phyloP scores from a whole-genome alignment of 2,113 vertebrate species.

The Mugil cephalus region DNA sequence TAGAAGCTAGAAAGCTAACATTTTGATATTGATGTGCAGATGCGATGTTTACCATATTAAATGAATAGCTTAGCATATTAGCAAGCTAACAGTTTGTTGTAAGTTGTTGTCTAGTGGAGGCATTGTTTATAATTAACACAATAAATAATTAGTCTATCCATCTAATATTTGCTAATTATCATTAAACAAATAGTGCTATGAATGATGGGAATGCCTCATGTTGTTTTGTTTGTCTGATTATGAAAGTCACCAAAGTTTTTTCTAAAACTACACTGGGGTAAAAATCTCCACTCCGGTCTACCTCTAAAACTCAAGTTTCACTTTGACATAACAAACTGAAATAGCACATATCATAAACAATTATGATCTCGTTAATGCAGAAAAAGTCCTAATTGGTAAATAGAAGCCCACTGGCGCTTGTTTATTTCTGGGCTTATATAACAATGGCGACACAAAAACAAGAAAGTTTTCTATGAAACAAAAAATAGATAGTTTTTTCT shows the following conservation, averaged over 20 bases:
- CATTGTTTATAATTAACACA: too few relatives aligned
- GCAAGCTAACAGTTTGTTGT: background rate
- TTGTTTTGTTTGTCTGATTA: too few relatives aligned
- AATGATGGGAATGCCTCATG: background rate
- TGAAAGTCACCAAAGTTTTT: too few relatives aligned
- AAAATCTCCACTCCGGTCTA: too few relatives aligned
- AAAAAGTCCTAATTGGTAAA: conserved; percentile 27
- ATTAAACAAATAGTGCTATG: background rate
- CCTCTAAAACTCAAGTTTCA: background rate
- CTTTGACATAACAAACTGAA: background rate
- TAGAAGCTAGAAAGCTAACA: background rate
- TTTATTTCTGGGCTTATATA: conserved; percentile 28
- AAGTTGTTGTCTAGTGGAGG: too few relatives aligned
- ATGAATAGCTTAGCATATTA: background rate
- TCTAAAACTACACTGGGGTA: too few relatives aligned
- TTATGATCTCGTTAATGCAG: conserved; percentile 31
- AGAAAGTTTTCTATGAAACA: conserved; percentile 31
- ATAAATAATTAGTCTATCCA: too few relatives aligned
- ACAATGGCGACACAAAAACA: conserved; percentile 16
- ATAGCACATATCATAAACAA: conserved; percentile 6
- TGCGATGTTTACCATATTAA: background rate
- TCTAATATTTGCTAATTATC: too few relatives aligned
- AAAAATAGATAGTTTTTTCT: conserved; percentile 33
- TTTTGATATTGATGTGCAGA: background rate
- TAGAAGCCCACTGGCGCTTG: conserved; percentile 4